phyloP scores from a whole-genome alignment of 2,888 invertebrate genomes.

The Cosmia pyralina region DNA sequence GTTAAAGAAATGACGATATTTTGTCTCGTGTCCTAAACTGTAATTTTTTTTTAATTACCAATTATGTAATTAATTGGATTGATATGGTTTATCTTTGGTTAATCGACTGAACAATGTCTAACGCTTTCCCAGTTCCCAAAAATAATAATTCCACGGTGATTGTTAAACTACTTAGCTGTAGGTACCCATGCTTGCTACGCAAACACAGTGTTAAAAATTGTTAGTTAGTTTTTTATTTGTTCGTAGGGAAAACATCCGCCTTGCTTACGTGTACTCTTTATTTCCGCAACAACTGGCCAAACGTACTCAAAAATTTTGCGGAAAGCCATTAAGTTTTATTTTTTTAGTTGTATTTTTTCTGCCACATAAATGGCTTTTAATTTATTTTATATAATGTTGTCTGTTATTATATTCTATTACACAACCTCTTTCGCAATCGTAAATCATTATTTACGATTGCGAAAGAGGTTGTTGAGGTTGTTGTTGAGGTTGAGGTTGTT shows the following conservation, averaged over 20 bases:
- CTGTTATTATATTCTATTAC: neutral
- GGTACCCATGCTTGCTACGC: neutral
- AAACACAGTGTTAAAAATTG: neutral
- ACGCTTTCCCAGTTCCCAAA: neutral
- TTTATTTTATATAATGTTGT: neutral
- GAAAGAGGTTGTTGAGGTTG: too few relatives aligned
- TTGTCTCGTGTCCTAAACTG: too few relatives aligned
- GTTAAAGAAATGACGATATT: too few relatives aligned
- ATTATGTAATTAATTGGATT: neutral
- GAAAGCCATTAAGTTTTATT: neutral
- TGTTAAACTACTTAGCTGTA: neutral
- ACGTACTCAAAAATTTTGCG: neutral
- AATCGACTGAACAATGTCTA: neutral
- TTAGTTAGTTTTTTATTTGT: neutral
- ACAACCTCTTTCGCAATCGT: neutral
- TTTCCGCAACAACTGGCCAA: neutral
- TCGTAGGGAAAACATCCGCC: neutral
- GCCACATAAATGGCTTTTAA: neutral
- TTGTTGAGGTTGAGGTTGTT: too few relatives aligned
- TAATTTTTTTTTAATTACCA: too few relatives aligned
- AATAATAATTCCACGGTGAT: neutral
- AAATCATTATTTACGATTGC: too few relatives aligned
- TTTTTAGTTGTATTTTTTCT: neutral
- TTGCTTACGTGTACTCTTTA: neutral
- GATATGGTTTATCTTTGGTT: neutral